Evolutionary conservation across 2,797 vertebrate species (phyloP).

Genomic region (Cygnus olor): DNA sequence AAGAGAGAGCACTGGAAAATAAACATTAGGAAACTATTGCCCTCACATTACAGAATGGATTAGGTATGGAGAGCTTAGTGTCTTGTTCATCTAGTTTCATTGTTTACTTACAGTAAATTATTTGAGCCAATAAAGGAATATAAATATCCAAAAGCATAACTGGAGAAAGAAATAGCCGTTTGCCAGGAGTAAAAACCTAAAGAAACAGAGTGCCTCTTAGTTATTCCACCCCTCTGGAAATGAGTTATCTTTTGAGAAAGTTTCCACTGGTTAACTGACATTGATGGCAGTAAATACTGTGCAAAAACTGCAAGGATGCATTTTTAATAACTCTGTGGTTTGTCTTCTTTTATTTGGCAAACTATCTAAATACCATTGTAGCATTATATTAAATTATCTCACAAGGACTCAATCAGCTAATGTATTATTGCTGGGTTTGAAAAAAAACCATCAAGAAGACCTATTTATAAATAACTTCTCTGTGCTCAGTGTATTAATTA

Average conservation of each 20-base stretch:
- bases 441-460: background rate
- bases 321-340: background rate
- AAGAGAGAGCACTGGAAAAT: background rate
- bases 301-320: background rate
- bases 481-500: background rate
- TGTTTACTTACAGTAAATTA: slow-evolving; percentile 11
- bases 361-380: background rate
- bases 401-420: slow-evolving; percentile 9
- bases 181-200: background rate
- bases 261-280: slow-evolving; percentile 9
- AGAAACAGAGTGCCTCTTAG: background rate
- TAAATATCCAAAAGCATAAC: background rate
- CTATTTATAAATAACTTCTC: slow-evolving; percentile 25
- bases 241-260: background rate
- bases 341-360: slow-evolving; percentile 30
- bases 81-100: background rate
- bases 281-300: background rate
- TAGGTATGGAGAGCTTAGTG: background rate
- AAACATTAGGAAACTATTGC: background rate
- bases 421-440: background rate
- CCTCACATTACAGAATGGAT: background rate
- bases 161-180: background rate
- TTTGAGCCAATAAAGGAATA: background rate
- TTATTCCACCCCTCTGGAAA: slow-evolving; percentile 2
- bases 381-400: background rate